phyloP scores from a whole-genome alignment of 2,888 invertebrate genomes.

The Adelognathus sp. region DNA sequence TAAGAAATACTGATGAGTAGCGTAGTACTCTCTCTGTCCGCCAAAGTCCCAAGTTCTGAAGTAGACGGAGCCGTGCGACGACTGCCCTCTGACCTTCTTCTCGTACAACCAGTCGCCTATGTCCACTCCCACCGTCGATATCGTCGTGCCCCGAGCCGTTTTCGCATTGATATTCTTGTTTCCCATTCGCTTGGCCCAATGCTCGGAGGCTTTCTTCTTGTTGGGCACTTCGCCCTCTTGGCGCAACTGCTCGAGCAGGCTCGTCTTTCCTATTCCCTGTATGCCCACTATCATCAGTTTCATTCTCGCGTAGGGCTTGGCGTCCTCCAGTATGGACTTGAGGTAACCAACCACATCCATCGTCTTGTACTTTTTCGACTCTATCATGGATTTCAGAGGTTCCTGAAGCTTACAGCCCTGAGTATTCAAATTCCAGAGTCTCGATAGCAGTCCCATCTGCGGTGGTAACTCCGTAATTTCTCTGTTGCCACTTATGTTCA shows the following conservation, averaged over 20 bases:
- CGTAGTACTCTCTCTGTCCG: conserved; percentile 98
- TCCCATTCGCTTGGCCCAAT: conserved; percentile 98
- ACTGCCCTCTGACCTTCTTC: conserved; percentile 89
- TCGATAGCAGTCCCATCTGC: conserved; percentile 95
- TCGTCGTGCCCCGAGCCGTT: conserved; percentile 89
- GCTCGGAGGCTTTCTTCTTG: conserved; percentile 88
- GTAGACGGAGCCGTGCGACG: conserved; percentile 91
- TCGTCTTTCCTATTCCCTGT: conserved; percentile 94
- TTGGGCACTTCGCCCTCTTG: conserved; percentile 91
- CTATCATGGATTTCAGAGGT: conserved; percentile 94
- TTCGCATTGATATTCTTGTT: conserved; percentile 91
- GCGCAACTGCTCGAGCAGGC: conserved; percentile 92
- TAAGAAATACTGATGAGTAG: conserved; percentile 99
- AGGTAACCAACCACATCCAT: conserved; percentile 97
- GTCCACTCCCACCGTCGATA: conserved; percentile 99
- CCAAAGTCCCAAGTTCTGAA: conserved; percentile 99
- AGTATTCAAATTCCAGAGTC: conserved; percentile 98
- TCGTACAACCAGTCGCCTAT: conserved; percentile 98
- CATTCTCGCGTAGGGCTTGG: conserved; percentile 96
- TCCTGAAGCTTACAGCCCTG: conserved; percentile 94
- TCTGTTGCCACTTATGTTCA: conserved; percentile 94
- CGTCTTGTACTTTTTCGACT: conserved; percentile 96
- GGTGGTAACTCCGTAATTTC: conserved; percentile 95
- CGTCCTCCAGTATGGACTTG: conserved; percentile 93
- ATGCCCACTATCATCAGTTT: conserved; percentile 98